phyloP scores from a whole-genome alignment of 2,113 vertebrate species.

The Onychorhynchus coronatus region DNA sequence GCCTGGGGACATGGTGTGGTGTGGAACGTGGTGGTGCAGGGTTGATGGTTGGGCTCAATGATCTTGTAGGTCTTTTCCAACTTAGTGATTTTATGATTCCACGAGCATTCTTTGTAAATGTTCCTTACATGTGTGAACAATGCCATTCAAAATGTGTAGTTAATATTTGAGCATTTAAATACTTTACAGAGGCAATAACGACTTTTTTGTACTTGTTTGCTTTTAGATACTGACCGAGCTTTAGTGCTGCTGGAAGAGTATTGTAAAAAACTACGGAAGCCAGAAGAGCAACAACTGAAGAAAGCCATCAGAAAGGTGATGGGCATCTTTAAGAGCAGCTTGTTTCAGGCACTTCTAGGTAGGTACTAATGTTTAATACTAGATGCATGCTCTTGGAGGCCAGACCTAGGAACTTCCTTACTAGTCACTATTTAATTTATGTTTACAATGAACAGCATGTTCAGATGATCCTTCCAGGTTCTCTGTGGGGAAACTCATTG shows the following conservation, averaged over 20 bases:
- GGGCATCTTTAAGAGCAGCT: constrained; percentile 90
- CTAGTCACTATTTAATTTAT: not conserved
- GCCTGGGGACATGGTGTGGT: not conserved
- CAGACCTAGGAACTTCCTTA: not conserved
- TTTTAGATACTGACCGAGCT: constrained; percentile 87
- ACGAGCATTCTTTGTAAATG: not conserved
- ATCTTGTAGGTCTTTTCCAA: not conserved
- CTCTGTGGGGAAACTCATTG: not conserved
- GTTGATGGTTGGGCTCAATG: not conserved
- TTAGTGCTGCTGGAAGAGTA: constrained; percentile 90
- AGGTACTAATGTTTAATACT: constrained; percentile 66
- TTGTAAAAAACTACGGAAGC: constrained; percentile 86
- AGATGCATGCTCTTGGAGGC: not conserved
- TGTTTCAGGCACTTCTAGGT: constrained; percentile 95
- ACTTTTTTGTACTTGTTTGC: not conserved
- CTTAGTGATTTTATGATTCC: not conserved
- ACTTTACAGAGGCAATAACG: not conserved
- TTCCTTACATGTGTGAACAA: not conserved
- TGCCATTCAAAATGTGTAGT: not conserved
- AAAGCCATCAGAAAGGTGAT: constrained; percentile 91
- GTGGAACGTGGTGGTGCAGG: fast-evolving
- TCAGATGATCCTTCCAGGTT: not conserved
- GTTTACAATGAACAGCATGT: not conserved
- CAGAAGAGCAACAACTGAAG: constrained; percentile 89
- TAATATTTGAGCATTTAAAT: not conserved